Evolutionary conservation across 2,888 invertebrate genomes (phyloP).

Genomic region (Schizaphis graminum): DNA sequence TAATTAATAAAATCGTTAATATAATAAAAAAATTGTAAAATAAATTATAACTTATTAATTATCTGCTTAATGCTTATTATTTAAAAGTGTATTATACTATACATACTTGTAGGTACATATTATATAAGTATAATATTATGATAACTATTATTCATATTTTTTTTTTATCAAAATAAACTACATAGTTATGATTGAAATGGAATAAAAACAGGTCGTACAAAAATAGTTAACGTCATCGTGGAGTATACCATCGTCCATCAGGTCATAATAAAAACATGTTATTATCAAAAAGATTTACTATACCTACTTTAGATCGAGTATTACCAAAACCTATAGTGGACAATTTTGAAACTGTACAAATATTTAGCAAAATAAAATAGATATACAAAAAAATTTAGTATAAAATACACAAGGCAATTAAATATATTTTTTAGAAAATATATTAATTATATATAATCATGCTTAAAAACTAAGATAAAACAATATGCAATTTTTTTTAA

Average conservation of each 20-base stretch:
- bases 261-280: background rate
- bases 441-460: background rate
- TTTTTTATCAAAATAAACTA: background rate
- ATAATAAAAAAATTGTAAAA: background rate
- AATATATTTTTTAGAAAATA: background rate
- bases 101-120: no score
- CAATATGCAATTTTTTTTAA: background rate
- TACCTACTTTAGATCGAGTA: background rate
- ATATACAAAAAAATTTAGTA: background rate
- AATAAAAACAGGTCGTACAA: background rate
- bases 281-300: background rate
- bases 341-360: background rate
- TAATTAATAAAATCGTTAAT: background rate
- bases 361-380: background rate
- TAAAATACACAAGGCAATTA: background rate
- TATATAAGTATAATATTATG: background rate
- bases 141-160: background rate
- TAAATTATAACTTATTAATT: background rate
- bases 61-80: background rate
- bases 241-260: no score
- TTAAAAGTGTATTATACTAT: no score
- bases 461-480: background rate
- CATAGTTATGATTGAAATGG: background rate
- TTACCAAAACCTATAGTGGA: background rate
- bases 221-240: background rate